Evolutionary conservation across 2,113 vertebrate genomes (phyloP).

Genomic region (Campylomormyrus numenius): DNA sequence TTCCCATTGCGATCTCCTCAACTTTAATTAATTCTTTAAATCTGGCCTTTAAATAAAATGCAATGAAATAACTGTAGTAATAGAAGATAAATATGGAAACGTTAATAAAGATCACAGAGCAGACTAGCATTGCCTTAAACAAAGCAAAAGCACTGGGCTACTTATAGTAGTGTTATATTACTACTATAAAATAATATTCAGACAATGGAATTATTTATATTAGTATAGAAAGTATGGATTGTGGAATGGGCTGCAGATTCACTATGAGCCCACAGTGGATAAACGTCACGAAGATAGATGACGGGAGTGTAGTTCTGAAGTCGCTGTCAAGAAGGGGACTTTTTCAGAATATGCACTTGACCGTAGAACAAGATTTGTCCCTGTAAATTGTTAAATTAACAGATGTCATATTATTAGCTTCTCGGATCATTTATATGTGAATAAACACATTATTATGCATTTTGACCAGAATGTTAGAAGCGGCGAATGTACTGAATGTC

Average conservation of each 20-base stretch:
- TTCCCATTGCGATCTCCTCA: background rate
- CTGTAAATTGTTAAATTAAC: background rate
- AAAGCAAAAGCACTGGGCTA: background rate
- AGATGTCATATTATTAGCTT: background rate
- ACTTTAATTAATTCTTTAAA: background rate
- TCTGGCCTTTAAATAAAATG: background rate
- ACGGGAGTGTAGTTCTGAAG: background rate
- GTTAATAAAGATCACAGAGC: background rate
- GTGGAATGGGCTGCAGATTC: background rate
- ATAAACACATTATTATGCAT: background rate
- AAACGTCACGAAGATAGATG: background rate
- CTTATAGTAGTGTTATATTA: background rate
- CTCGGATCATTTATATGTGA: background rate
- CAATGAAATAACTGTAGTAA: background rate
- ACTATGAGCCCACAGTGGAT: background rate
- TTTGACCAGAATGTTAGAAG: background rate
- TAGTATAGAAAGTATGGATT: background rate
- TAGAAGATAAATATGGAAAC: background rate
- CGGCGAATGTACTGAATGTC: background rate
- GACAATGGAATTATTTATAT: background rate
- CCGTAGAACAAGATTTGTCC: background rate
- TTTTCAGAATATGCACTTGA: background rate
- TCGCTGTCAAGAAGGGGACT: background rate
- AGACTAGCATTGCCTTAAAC: background rate
- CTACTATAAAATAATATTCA: background rate